A percentile compares a stretch with the other conserved stretches of the same genome.
phyloP scores from a whole-genome alignment of 2,888 invertebrate species.

The Brachyptera risi region DNA sequence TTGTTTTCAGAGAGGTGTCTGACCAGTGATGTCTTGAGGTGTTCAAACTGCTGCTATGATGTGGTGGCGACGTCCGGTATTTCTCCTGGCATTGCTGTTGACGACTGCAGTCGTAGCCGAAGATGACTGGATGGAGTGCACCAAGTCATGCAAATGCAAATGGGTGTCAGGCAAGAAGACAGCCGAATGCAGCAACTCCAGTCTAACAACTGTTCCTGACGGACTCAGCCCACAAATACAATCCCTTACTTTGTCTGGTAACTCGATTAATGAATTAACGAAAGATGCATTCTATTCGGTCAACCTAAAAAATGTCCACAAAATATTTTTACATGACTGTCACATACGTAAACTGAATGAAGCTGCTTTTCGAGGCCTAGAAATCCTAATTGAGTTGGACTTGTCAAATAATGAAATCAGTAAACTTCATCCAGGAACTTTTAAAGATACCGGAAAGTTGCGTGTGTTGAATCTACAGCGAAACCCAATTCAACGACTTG shows the following conservation, averaged over 20 bases:
- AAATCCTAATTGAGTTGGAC: conserved; percentile 77
- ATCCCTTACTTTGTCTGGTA: conserved; percentile 67
- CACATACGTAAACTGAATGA: conserved; percentile 67
- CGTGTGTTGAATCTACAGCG: conserved; percentile 68
- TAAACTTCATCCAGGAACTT: conserved; percentile 63
- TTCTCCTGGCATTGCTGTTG: conserved; percentile 41
- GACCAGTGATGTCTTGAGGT: background rate
- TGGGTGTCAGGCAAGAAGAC: conserved; percentile 83
- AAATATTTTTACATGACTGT: conserved; percentile 70
- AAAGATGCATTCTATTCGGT: conserved; percentile 65
- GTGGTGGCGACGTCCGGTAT: conserved; percentile 28
- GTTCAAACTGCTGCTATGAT: background rate
- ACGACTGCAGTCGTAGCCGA: conserved; percentile 39
- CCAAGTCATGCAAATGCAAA: conserved; percentile 69
- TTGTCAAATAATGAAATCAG: conserved; percentile 69
- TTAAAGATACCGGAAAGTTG: conserved; percentile 64
- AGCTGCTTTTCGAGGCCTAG: conserved; percentile 70
- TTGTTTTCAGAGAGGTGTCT: too few relatives aligned
- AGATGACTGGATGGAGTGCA: conserved; percentile 56
- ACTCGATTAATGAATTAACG: conserved; percentile 61
- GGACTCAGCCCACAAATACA: conserved; percentile 65
- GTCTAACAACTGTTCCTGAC: conserved; percentile 65
- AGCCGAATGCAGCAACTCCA: conserved; percentile 69
- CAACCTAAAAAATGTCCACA: conserved; percentile 74
- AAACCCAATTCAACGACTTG: conserved; percentile 68